Evolutionary conservation across 2,888 invertebrate species (phyloP), one percentile per base, ranked within the genome.

Genomic region (Laspeyria flexula): DNA sequence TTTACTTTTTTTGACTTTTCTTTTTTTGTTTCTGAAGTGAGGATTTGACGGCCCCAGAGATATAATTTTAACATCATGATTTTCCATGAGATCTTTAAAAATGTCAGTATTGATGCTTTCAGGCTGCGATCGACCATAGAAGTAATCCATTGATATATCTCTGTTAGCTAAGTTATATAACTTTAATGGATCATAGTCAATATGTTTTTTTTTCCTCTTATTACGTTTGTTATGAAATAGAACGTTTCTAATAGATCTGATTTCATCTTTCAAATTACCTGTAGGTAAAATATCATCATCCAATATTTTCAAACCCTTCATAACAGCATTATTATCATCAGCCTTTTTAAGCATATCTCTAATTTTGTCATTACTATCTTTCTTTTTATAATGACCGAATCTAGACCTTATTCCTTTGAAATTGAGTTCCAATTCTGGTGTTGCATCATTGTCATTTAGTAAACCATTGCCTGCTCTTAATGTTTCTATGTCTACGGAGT

Each of bases 241-340:
- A 15, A 78, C 37, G 23, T 78, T 67, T 44, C 79, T 75, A 0
- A 79, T 57, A 7, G 77, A 65, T 43, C 63, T 50, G 0, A 83
- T 49, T 6, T 75, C 70, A 16, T 69, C 58, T 55, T 79, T 81
- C 2, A n/a, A n/a, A n/a, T 44, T 54, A 6, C 3, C 25, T 6
- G 3, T 25, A 25, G 25, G 25, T 6, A 25, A 3, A 25, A 25
- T 3, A 7, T 25, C 7, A 1, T 25, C 25, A 25, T 25, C 7
- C 1, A 6, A 3, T 25, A 25, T 6, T 25, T 25, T 25, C 1
- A 25, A 6, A 25, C 6, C 7, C 9, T 25, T 25, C 1, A 25
- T 1, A 3, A 25, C 25, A 25, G 7, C 9, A 25, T 25, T 25
- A 3, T 25, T 1, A 6, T 25, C 1, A 25, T n/a, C n/a, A n/a